Evolutionary conservation across 2,797 vertebrate species (phyloP).

Genomic region (Crypturellus tataupa): DNA sequence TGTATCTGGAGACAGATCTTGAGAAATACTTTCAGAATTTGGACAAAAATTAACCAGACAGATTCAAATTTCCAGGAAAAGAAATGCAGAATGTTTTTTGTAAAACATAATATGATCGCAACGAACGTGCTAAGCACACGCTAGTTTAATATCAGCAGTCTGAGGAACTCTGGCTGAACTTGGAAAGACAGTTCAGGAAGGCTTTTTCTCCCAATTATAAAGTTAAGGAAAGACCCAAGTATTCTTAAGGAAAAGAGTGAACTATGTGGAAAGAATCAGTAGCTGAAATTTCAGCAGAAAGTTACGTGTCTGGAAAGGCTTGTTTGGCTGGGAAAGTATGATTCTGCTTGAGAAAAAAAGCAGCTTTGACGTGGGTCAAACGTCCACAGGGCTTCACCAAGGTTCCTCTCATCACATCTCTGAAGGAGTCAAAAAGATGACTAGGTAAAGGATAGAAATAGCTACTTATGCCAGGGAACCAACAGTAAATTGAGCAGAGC

Average conservation of each 20-base stretch:
- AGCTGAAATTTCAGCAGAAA: background rate
- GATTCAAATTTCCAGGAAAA: background rate
- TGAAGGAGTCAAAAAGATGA: background rate
- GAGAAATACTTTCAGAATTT: background rate
- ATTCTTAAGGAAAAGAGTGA: background rate
- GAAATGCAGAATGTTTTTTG: background rate
- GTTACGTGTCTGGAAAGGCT: background rate
- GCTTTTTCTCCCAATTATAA: background rate
- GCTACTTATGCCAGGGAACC: background rate
- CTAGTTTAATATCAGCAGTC: background rate
- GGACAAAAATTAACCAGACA: background rate
- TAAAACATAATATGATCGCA: background rate
- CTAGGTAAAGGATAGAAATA: background rate
- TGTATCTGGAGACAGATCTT: background rate
- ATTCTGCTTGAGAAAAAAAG: background rate
- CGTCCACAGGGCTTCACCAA: background rate
- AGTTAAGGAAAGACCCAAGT: accelerated
- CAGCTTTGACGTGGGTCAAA: background rate
- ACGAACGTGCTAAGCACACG: background rate
- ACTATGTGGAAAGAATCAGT: background rate
- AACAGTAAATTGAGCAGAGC: background rate
- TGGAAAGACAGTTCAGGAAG: background rate
- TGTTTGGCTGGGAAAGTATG: background rate
- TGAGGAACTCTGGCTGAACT: background rate
- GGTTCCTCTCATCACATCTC: background rate